phyloP scores from a whole-genome alignment of 2,888 invertebrate genomes.

The Parascotia fuliginaria region DNA sequence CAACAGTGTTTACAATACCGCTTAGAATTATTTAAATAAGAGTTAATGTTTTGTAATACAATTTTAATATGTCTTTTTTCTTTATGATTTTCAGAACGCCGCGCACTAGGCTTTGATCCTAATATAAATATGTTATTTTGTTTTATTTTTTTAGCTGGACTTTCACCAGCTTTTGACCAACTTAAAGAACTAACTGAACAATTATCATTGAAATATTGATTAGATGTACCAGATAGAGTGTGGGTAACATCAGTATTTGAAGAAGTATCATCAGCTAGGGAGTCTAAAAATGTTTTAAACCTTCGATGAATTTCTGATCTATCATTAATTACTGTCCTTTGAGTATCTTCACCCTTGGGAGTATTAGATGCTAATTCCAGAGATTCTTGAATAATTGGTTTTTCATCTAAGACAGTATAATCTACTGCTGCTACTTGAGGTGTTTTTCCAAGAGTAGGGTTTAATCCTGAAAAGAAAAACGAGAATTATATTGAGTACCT shows the following conservation, averaged over 20 bases:
- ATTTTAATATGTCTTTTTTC: slow-evolving; percentile 42
- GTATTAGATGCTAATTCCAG: too few relatives aligned
- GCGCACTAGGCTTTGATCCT: slow-evolving; percentile 54
- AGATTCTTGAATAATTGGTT: background rate
- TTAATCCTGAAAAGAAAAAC: slow-evolving; percentile 1
- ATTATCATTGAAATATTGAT: background rate
- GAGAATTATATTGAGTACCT: background rate
- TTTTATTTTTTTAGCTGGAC: slow-evolving; percentile 1
- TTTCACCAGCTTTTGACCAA: background rate
- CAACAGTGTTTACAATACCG: slow-evolving; percentile 62
- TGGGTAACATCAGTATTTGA: slow-evolving; percentile 6
- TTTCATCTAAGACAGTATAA: background rate
- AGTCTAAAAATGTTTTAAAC: slow-evolving; percentile 18
- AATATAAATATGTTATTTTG: slow-evolving; percentile 58
- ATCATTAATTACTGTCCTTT: background rate
- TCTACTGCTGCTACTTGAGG: slow-evolving; percentile 14
- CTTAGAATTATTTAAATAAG: slow-evolving; percentile 53
- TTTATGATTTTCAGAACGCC: slow-evolving; percentile 8
- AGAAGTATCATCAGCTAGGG: slow-evolving; percentile 3
- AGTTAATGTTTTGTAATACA: slow-evolving; percentile 51
- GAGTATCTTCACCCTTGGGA: background rate
- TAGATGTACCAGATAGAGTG: background rate
- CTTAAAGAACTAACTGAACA: background rate
- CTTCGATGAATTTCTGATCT: slow-evolving; percentile 7
- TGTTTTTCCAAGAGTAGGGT: background rate